Evolutionary conservation across 1,140 invertebrate species (phyloP).

Genomic region (Neodiprion fabricii): DNA sequence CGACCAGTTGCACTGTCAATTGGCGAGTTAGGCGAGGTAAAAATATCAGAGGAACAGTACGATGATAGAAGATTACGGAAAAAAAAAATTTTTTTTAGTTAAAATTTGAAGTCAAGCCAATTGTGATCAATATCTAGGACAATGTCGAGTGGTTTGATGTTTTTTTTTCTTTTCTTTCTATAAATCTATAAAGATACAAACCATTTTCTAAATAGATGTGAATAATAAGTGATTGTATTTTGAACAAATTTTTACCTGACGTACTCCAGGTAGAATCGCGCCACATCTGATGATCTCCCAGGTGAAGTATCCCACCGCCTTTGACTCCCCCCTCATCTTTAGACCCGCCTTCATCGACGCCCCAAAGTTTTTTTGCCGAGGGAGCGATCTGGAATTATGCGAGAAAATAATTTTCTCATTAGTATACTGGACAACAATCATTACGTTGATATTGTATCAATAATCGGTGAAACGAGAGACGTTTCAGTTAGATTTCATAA

Average conservation of each 20-base stretch:
- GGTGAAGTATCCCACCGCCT: constrained; percentile 73
- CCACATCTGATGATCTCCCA: constrained; percentile 86
- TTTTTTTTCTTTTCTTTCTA: no score
- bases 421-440: background rate
- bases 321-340: constrained; percentile 66
- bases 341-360: constrained; percentile 77
- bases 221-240: no score
- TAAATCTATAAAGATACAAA: no score
- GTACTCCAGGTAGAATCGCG: constrained; percentile 87
- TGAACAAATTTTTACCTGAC: constrained; percentile 66
- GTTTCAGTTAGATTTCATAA: constrained; percentile 6
- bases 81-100: no score
- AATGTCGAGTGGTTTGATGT: no score
- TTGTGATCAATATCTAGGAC: no score
- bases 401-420: constrained; percentile 25
- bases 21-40: no score
- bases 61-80: no score
- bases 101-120: no score
- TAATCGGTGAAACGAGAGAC: background rate
- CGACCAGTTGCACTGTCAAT: no score
- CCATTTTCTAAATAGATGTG: no score
- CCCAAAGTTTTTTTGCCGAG: constrained; percentile 86
- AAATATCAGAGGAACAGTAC: no score
- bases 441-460: background rate
- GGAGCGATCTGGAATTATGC: constrained; percentile 78